phyloP scores from a whole-genome alignment of 2,113 vertebrate genomes.

The Thalassarche chlororhynchos region DNA sequence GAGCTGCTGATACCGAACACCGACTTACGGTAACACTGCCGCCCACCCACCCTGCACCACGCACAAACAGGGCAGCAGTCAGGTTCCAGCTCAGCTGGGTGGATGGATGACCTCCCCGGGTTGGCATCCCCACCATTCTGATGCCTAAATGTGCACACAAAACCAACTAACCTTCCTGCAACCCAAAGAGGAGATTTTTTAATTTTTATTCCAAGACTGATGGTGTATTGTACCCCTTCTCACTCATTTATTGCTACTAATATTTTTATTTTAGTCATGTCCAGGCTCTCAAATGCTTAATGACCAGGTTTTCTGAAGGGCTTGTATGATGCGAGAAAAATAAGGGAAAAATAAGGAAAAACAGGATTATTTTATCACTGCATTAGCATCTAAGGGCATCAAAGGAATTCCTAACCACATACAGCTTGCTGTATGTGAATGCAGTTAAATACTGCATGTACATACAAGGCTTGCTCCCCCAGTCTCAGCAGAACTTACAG shows the following conservation, averaged over 20 bases:
- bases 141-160: background rate
- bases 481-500: background rate
- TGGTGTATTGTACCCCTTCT: background rate
- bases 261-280: background rate
- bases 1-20: too few species aligned
- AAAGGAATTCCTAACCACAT: background rate
- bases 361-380: background rate
- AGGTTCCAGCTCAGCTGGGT: background rate
- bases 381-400: background rate
- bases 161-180: background rate
- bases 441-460: background rate
- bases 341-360: background rate
- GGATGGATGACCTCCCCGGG: background rate
- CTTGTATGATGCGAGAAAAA: background rate
- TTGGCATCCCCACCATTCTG: background rate
- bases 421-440: background rate
- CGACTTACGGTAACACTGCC: too few species aligned
- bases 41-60: background rate
- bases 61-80: background rate
- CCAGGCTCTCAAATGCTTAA: background rate
- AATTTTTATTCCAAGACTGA: background rate
- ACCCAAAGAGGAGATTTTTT: background rate
- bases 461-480: background rate
- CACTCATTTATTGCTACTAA: background rate
- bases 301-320: background rate